A percentile compares a stretch with the other conserved stretches of the same genome.
Conservation (phyloP, 2,113 vertebrate genomes). For the Microtus oregoni region DNA sequence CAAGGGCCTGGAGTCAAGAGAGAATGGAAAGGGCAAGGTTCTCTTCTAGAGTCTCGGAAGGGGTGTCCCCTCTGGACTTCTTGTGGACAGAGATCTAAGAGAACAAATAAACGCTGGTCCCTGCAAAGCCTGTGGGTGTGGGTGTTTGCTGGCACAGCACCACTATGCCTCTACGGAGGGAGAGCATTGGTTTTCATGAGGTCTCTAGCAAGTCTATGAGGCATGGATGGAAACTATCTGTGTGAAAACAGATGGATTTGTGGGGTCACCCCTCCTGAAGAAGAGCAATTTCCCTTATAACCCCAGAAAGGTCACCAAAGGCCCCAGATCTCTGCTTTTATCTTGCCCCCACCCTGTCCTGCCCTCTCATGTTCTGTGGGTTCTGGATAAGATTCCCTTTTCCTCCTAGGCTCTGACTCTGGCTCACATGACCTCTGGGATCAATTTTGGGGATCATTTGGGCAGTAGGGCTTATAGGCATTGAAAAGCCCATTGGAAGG, state of each 20-base stretch:
- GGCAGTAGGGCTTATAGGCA: not conserved
- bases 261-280: not conserved
- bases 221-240: not conserved
- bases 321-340: not conserved
- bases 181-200: not conserved
- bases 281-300: not conserved
- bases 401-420: not conserved
- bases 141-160: not conserved
- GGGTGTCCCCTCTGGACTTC: not conserved
- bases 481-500: not conserved
- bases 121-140: not conserved
- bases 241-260: not conserved
- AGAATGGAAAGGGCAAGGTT: not conserved
- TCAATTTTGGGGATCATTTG: not conserved
- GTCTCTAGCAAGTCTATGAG: too few relatives aligned
- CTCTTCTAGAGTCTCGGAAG: not conserved
- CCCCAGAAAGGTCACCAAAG: not conserved
- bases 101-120: not conserved
- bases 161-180: not conserved
- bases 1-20: not conserved
- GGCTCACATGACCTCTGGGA: not conserved
- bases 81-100: not conserved
- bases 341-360: too few relatives aligned
- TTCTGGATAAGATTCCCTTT: not conserved
- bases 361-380: not conserved